Base-by-base conservation (phyloP, 2,888 invertebrate species). In the Argynnis bischoffii region DNA sequence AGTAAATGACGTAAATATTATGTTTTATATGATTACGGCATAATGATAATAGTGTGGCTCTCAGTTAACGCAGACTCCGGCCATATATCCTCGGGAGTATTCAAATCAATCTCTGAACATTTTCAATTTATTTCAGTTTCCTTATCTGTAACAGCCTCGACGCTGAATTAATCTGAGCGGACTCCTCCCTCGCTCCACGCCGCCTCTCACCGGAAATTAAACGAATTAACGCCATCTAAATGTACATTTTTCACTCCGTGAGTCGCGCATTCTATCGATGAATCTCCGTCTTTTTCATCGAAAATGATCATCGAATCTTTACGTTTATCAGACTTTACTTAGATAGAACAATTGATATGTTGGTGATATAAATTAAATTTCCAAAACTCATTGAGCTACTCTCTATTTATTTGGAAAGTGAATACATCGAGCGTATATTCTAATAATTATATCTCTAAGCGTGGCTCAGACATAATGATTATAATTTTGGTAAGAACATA, bases 191-290 rank as follows among this genome's bases (percentile, higher is more conserved):
- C 73, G 76, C 77, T 80, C 79, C 81, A 75, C 74, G 74, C 78
- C 78, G 80, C 82, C 84, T 84, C 90, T 86, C 88, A 88, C 92
- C 93, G 93, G 93, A 93, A 93, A 93, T 93, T 93, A 93, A 93
- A 92, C 92, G 93, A 93, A 93, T 93, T 93, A 93, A 92, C 92
- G 91, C 92, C 89, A 89, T 92, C 92, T 91, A 90, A 92, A 92
- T 90, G 92, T 92, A 91, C 92, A 92, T 92, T 92, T 92, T 92
- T 92, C 92, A 92, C 92, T 91, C 88, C 86, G 89, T 86, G 79
- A 87, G 82, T 88, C 85, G 87, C 89, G 90, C 86, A 84, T 88
- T 85, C 88, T 87, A 91, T 91, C 90, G 86, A 91, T 85, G 88
- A 85, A 91, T 90, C 90, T 89, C 79, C 87, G 88, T 89, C 87